Evolutionary conservation across 2,888 invertebrate genomes (phyloP), one percentile per base, ranked within the genome.

Genomic region (Aleiodes testaceus): DNA sequence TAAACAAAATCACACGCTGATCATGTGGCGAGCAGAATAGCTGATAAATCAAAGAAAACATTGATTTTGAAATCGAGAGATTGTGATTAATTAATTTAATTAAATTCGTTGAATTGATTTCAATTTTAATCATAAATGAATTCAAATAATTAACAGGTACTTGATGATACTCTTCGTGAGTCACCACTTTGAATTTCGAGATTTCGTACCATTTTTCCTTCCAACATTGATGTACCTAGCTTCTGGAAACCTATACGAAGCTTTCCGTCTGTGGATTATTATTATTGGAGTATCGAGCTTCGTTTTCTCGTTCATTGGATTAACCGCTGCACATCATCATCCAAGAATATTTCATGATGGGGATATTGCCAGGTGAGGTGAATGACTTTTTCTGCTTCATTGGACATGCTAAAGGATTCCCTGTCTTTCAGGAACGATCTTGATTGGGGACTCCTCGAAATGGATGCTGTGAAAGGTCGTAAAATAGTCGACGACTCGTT

Each of bases 311-410:
- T 77, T 90, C 1, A 91, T 94, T 70, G 94, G 92, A 1, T 80
- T 93, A 0, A 94, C 92, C 82, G 94, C 94, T 0, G 94, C 92
- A 1, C 95, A 95, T 88, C 94, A 95, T 81, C 94, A 95, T 83
- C 94, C 95, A 0, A 91, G 91, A 42, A 92, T 94, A 72, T 93
- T 93, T 79, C 95, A 95, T 82, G 94, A 94, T 80, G 94, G 94
- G 1, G 95, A 95, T 84, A 87, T 91, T 65, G 89, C 90, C 49
- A 90, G 90, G 92, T 92, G 87, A 74, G 49, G 14, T 49, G 16
- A 11, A 72, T 5, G 12, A 5, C 1, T 7, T 42, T 47, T 16
- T 49, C 12, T 50, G 1, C 16, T 14, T 64, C 0, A 9, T 45
- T 55, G 5, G 6, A 9, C 7, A 36, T 11, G n/a, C n/a, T n/a